Conservation (phyloP, 2,797 vertebrate genomes). For the Periophthalmus magnuspinnatus region DNA sequence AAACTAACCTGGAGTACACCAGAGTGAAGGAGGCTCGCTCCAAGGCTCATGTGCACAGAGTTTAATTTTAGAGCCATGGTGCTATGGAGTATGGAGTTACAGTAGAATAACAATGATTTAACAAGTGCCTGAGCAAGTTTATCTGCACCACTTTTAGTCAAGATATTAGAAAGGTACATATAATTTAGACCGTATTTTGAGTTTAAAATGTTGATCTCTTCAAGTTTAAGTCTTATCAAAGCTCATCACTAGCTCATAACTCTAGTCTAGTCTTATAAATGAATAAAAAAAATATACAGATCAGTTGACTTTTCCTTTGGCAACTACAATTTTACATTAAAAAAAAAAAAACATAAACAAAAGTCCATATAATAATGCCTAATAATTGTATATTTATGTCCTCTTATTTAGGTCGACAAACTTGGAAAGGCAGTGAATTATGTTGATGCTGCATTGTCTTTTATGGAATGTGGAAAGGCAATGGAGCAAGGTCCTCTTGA, state of each 20-base stretch:
- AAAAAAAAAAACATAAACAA: neutral
- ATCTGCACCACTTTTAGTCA: no score
- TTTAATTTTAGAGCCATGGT: no score
- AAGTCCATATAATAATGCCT: neutral
- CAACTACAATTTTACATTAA: neutral
- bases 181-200: neutral
- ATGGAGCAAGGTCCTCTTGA: constrained; percentile 98
- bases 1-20: no score
- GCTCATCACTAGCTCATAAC: no score
- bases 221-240: neutral
- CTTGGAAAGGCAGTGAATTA: constrained; percentile 97
- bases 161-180: neutral
- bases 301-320: no score
- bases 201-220: neutral
- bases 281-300: no score
- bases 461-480: constrained; percentile 98
- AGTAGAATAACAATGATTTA: no score
- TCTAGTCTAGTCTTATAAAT: no score
- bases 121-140: no score
- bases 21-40: no score
- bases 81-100: no score
- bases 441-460: constrained; percentile 93
- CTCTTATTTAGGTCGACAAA: constrained; percentile 87
- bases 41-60: no score
- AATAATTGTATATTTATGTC: neutral